Evolutionary conservation across 2,797 vertebrate genomes (phyloP), one percentile per base, ranked within the genome.

Genomic region (Scomberomorus guttatus): DNA sequence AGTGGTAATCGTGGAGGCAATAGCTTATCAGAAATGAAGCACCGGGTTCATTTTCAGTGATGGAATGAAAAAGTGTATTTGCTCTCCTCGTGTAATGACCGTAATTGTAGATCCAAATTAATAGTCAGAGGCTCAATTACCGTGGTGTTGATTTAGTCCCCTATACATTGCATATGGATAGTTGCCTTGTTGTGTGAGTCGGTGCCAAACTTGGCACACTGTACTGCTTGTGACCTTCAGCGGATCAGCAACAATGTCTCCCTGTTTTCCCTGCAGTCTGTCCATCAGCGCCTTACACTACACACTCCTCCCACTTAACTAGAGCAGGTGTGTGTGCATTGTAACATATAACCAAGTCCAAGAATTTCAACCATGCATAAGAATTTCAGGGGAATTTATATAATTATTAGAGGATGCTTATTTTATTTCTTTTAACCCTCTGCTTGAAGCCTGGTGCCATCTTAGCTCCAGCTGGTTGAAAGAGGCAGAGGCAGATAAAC

Each of bases 201-300:
- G 27, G 87, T 92, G 94, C 89, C 92, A 94, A 90, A 91, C 91
- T 94, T 95, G 95, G 95, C 95, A 90, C 89, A 44, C 89, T 77
- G 61, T 44, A 24, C 74, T 76, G 85, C 83, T 72, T 69, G 83
- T 94, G 95, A 96, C 95, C 95, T 96, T 96, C 95, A 94, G 79
- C 34, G 69, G 89, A 94, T 94, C 85, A 90, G 93, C 90, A 95
- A 96, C 95, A 96, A 95, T 95, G 94, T 95, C 94, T 95, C 92
- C 94, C 94, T 95, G 93, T 96, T 94, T 95, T 94, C 92, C 89
- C 86, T 87, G 91, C 89, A 71, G 92, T 92, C 92, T 88, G 91
- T 95, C 94, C 86, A 85, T 95, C 94, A 90, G 90, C 90, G 80
- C 90, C 89, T 90, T 60, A 84, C 88, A 88, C 88, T 73, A 66